Evolutionary conservation across 2,888 invertebrate species (phyloP), one percentile per base, ranked within the genome.

Genomic region (Stenodera caucasica): DNA sequence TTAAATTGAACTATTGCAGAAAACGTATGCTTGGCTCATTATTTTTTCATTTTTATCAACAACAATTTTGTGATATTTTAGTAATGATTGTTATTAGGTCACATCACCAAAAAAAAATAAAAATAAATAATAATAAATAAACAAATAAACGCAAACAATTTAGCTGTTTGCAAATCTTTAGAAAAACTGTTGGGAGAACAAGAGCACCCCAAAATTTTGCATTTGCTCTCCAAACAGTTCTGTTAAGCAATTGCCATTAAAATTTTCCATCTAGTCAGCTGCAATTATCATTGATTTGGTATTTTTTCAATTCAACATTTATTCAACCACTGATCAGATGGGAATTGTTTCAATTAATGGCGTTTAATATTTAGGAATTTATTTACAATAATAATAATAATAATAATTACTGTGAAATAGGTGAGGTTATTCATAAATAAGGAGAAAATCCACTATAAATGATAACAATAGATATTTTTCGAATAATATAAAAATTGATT

Each of bases 31-130:
- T 69, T 73, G 81, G 81, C 80, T 81, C 80, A 80, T 80, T 81
- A 79, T 80, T 80, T 81, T 82, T 81, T 82, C 78, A 81, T 81
- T 81, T 40, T 82, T 80, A 81, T 82, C 80, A 80, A 80, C 80
- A 81, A 81, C 80, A 81, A 81, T 82, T 82, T 82, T 83, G 82
- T 83, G 82, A 83, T 83, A 82, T 82, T 82, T 83, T 82, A 82
- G 81, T 82, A 82, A 82, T 81, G 81, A 80, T 81, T 82, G 82
- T 82, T 82, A 82, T 81, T 82, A 82, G 82, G 82, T 82, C 81
- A 81, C 81, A 82, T 81, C 82, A 81, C 80, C 75, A 77, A 77
- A 77, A 77, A 76, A 77, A 78, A 77, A 71, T 68, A 64, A 74
- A 73, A 70, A 70, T 75, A 76, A 77, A 77, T 76, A 75, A 74